Base-by-base conservation (phyloP, 2,797 vertebrate genomes). In the Strix occidentalis region DNA sequence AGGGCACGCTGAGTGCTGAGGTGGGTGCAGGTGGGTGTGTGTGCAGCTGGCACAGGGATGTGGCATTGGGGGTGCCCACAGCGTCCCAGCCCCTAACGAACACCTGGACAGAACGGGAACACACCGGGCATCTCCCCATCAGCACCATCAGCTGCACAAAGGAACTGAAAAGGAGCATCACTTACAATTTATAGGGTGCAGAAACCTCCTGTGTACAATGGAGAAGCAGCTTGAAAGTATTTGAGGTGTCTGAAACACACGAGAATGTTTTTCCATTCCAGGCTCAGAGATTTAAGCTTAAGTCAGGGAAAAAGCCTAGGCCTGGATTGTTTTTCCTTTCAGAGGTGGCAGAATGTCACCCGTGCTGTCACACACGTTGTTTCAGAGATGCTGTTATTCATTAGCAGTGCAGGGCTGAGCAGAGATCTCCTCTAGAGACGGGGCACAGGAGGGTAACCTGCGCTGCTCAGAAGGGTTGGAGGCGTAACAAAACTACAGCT, bases 1-100 rank as follows among this genome's bases (percentile, higher is more conserved):
- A 6, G 0, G 57, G 46, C 1, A 4, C 0, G 0, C 45, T 18
- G 41, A 20, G 48, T 21, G n/a, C 54, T 17, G 13, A 37, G 14
- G 74, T 19, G 12, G 10, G 37, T 7, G 63, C 11, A 20, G 60
- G 3, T 1, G 48, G 8, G 63, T 5, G 45, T 18, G 45, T 19
- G 19, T 46, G 45, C 45, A 43, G 45, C 45, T 46, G 45, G 45
- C 45, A 46, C 16, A 18, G 43, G 43, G 43, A 43, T 43, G 43
- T 43, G 43, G 43, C 43, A 18, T 43, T 43, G 16, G 43, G 28
- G 82, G 35, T 33, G 46, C 56, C 54, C 71, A 16, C 31, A 9
- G 65, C 3, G 2, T 1, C 57, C 33, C 66, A 87, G 51, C 45
- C 45, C 45, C 19, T 46, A 46, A 46, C 18, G 19, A 19, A 46